phyloP scores from a whole-genome alignment of 2,797 vertebrate species.

The Cercopithecus mitis region DNA sequence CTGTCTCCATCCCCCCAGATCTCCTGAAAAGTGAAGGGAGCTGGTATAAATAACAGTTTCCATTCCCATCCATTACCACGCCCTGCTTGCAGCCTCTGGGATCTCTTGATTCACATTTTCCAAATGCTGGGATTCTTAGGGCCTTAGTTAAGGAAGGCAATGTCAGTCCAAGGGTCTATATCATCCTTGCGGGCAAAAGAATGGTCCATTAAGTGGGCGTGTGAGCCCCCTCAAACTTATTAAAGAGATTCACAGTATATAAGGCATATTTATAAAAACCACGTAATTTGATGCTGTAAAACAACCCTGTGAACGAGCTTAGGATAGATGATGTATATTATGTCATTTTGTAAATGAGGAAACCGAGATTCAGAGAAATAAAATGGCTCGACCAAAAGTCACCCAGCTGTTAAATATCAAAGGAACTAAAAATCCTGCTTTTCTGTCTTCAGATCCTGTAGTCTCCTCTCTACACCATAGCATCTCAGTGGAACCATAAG shows the following conservation, averaged over 20 bases:
- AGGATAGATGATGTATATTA: neutral
- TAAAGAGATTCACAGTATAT: neutral
- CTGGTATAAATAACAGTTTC: neutral
- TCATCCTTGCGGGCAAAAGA: neutral
- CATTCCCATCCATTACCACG: neutral
- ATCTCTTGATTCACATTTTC: neutral
- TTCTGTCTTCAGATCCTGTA: neutral
- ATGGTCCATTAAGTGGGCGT: neutral
- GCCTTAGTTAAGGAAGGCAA: neutral
- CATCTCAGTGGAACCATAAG: neutral
- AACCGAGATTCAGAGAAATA: neutral
- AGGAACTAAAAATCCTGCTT: neutral
- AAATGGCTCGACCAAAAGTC: neutral
- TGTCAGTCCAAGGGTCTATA: neutral
- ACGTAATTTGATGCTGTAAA: neutral
- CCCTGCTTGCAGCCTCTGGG: neutral
- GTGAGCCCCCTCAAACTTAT: neutral
- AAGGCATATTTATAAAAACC: neutral
- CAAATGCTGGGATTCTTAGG: neutral
- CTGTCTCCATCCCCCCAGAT: too few species aligned
- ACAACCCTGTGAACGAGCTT: neutral
- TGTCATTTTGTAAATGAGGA: neutral
- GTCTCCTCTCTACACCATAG: neutral
- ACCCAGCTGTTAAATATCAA: neutral
- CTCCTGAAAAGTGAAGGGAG: neutral